phyloP scores from a whole-genome alignment of 1,140 invertebrate species.

The Apolygus lucorum region DNA sequence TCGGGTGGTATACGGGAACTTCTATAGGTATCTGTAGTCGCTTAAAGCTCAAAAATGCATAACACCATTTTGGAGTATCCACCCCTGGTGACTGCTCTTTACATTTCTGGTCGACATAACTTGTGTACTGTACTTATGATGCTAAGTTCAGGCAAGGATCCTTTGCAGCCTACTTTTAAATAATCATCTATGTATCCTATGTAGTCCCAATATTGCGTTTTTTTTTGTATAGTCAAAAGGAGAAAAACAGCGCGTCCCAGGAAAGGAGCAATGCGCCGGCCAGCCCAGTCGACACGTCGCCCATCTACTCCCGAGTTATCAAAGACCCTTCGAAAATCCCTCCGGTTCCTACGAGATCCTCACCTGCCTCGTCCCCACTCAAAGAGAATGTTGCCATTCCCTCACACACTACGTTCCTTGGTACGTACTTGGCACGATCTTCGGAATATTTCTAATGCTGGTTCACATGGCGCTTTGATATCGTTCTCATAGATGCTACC shows the following conservation, averaged over 20 bases:
- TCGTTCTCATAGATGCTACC: too few species aligned
- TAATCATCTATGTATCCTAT: too few species aligned
- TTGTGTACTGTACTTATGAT: too few species aligned
- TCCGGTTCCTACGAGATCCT: background rate
- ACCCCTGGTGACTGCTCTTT: too few species aligned
- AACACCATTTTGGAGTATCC: too few species aligned
- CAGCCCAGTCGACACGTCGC: background rate
- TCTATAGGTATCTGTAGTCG: too few species aligned
- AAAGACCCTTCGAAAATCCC: background rate
- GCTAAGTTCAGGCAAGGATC: too few species aligned
- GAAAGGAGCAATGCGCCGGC: background rate
- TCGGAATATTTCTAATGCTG: background rate
- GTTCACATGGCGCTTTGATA: background rate
- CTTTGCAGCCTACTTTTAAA: too few species aligned
- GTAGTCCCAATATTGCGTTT: background rate
- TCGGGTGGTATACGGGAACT: too few species aligned
- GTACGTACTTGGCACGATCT: background rate
- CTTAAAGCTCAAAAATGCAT: too few species aligned
- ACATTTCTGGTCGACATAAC: too few species aligned
- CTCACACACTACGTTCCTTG: background rate
- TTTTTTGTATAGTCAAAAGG: background rate
- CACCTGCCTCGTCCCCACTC: conserved; percentile 9
- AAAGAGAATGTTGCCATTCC: background rate
- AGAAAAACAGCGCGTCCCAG: background rate
- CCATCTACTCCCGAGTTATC: background rate